Evolutionary conservation across 2,113 vertebrate species (phyloP).

Genomic region (Orycteropus afer): DNA sequence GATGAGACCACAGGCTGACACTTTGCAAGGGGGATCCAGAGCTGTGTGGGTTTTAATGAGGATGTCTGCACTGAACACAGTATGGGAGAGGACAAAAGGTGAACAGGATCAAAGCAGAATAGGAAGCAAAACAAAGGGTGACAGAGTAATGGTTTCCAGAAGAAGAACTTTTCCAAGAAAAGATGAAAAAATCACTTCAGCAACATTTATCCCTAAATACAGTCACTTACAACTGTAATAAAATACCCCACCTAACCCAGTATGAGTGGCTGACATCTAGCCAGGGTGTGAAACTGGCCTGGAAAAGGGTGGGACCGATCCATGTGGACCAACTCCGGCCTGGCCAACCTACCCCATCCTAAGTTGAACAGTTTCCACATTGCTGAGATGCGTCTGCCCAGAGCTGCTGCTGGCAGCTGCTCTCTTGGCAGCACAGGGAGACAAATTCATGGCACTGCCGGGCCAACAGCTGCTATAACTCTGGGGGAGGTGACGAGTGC

Average conservation of each 20-base stretch:
- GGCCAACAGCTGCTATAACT: constrained; percentile 48
- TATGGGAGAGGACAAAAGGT: constrained; percentile 34
- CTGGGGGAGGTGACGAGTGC: constrained; percentile 56
- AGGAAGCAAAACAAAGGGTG: constrained; percentile 59
- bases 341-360: constrained; percentile 52
- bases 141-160: constrained; percentile 56
- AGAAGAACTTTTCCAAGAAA: constrained; percentile 38
- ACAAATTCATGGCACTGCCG: constrained; percentile 62
- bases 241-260: constrained; percentile 18
- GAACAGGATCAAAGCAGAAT: constrained; percentile 49
- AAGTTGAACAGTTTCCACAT: constrained; percentile 72
- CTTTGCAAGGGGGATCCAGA: background rate
- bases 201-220: background rate
- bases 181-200: constrained; percentile 54
- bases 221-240: constrained; percentile 48
- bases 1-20: background rate
- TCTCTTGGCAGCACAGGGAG: constrained; percentile 76
- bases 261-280: background rate
- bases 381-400: constrained; percentile 54
- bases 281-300: background rate
- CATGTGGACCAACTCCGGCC: constrained; percentile 68
- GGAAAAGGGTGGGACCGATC: constrained; percentile 31
- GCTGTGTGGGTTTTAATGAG: constrained; percentile 1
- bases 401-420: constrained; percentile 79
- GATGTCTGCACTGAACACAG: constrained; percentile 29